These are phyloP conservation scores for Anagyrus pseudococci DNA, from an alignment of 2,888 invertebrate species.

Conservation along the genomic window DNA sequence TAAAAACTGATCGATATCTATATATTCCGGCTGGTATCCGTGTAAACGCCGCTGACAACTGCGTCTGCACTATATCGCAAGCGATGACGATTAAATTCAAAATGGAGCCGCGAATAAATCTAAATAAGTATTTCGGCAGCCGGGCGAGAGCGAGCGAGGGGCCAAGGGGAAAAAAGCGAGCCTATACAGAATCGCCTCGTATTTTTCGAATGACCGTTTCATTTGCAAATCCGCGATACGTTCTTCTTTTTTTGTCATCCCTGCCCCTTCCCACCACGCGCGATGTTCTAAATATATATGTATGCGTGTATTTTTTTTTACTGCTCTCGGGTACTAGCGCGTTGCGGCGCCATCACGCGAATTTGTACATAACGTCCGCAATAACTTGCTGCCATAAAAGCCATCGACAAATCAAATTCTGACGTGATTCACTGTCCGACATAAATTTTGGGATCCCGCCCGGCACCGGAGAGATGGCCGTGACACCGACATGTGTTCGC, in stretches of 20 bases:
- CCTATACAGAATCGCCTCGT: slow-evolving; percentile 33
- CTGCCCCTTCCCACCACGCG: no score
- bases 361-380: slow-evolving; percentile 59
- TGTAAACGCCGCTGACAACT: background rate
- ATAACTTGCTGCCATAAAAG: slow-evolving; percentile 62
- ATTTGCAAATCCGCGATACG: slow-evolving; percentile 29
- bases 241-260: slow-evolving; percentile 11
- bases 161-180: slow-evolving; percentile 3
- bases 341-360: slow-evolving; percentile 49
- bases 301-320: slow-evolving; percentile 12
- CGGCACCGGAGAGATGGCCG: slow-evolving; percentile 55
- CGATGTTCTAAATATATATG: background rate
- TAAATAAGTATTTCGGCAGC: slow-evolving; percentile 33
- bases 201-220: slow-evolving; percentile 31
- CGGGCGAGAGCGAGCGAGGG: slow-evolving; percentile 7
- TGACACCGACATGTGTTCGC: slow-evolving; percentile 61
- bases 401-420: slow-evolving; percentile 63
- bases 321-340: slow-evolving; percentile 6
- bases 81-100: slow-evolving; percentile 27
- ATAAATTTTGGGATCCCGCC: slow-evolving; percentile 58
- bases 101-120: slow-evolving; percentile 24
- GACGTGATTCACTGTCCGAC: slow-evolving; percentile 61
- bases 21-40: background rate
- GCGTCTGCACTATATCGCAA: background rate
- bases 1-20: background rate